Base-by-base conservation (phyloP, 2,797 vertebrate species). In the Sebastiscus albofasciatus region DNA sequence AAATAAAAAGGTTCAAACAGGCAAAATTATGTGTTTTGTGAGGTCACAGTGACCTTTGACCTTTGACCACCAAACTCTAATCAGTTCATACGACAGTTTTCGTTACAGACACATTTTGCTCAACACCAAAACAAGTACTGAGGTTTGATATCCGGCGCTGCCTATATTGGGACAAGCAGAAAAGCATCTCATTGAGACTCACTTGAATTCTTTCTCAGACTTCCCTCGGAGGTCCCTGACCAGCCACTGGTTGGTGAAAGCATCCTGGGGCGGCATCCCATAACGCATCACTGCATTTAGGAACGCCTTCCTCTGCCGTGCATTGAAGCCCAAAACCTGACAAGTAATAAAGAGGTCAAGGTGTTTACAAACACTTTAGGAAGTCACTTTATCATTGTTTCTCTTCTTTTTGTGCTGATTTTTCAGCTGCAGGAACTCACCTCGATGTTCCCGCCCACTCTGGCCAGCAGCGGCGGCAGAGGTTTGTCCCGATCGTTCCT, bases 171-270 rank as follows among this genome's bases (percentile, higher is more conserved):
- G 1, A 22, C 3, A n/a, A 65, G 33, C 5, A 68, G 8, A 56
- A 33, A 56, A 68, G 42, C 0, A 0, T 60, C 33, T 4, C 29
- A 69, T 4, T 27, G 16, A 81, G 16, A 93, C 91, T 96, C 93
- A 99, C 98, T 99, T 99, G 93, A 99, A 99, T 88, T 99, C 98
- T 72, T 99, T 99, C 92, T 99, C 98, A 5, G 98, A 99, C 78
- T 99, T 99, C 87, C 98, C 98, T 85, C 98, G 95, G 46, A 99
- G 96, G 89, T 99, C 98, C 67, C 98, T 94, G 88, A 99, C 98
- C 68, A 99, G 97, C 98, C 98, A 99, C 89, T 99, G 98, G 67
- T 98, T 99, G 82, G 98, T 99, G 83, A 99, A 99, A 62, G 98
- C 98, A 90, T 99, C 98, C 94, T 99, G 98, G 52, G 98, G 98